Percentiles rank a stretch among this genome's conserved stretches.
phyloP scores from a whole-genome alignment of 1,140 invertebrate genomes.

The Macrostomum lignano region DNA sequence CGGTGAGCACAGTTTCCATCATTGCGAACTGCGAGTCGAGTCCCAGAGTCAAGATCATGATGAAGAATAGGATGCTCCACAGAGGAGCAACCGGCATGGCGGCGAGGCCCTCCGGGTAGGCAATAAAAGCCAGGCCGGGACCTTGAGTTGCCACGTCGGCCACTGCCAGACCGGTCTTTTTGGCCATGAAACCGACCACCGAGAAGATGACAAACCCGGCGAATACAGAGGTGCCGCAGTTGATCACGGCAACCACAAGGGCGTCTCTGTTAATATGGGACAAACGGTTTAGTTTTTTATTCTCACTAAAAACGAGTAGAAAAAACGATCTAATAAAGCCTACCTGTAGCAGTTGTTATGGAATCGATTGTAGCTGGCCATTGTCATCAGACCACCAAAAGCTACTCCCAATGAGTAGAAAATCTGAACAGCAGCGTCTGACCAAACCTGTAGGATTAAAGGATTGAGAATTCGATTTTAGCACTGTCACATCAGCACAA shows the following conservation, averaged over 20 bases:
- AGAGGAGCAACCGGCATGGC: slow-evolving; percentile 45
- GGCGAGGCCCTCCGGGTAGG: slow-evolving; percentile 54
- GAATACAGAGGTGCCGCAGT: slow-evolving; percentile 61
- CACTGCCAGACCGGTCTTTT: slow-evolving; percentile 12
- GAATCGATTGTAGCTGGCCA: slow-evolving; percentile 72
- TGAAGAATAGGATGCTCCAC: slow-evolving; percentile 55
- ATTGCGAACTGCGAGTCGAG: slow-evolving; percentile 14
- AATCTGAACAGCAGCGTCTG: slow-evolving; percentile 62
- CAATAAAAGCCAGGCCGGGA: slow-evolving; percentile 49
- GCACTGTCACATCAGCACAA: too few relatives aligned
- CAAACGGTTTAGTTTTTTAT: background rate
- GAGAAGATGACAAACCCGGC: slow-evolving; percentile 76
- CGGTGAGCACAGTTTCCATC: background rate
- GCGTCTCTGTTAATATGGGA: slow-evolving; percentile 28
- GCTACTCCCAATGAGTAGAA: slow-evolving; percentile 69
- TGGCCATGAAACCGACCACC: slow-evolving; percentile 62
- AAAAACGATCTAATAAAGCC: slow-evolving; percentile 34
- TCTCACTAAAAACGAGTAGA: slow-evolving; percentile 9
- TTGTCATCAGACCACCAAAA: slow-evolving; percentile 67
- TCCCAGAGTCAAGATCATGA: slow-evolving; percentile 30
- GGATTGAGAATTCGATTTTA: background rate
- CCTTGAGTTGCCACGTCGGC: slow-evolving; percentile 27
- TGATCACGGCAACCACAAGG: slow-evolving; percentile 30
- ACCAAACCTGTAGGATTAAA: slow-evolving; percentile 42
- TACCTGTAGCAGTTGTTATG: slow-evolving; percentile 51